Base-by-base conservation (phyloP, 2,888 invertebrate species). In the Sarcophaga subvicina region DNA sequence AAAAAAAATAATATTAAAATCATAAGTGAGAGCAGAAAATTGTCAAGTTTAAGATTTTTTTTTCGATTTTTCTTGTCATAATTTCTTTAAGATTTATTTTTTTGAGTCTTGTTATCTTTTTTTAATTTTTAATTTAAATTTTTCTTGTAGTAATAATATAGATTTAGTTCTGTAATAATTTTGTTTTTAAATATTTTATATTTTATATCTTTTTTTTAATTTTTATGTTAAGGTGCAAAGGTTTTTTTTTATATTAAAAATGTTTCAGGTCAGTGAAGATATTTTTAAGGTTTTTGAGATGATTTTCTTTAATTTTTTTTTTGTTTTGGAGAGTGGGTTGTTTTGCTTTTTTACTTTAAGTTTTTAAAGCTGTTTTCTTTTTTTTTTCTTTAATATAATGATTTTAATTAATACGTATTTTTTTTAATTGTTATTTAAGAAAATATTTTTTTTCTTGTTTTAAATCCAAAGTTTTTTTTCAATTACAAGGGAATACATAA, bases 191-290 rank as follows among this genome's bases (percentile, higher is more conserved):
- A 10, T 45, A 22, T 66, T 25, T 45, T 60, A 69, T 27, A 25
- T 60, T n/a, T 59, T 22, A 20, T 20, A 20, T 20, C 20, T 37
- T 60, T 47, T 4, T 27, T 83, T 60, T 45, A 76, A 25, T 4
- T 54, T 54, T 1, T 62, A 49, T 66, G 72, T 78, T 20, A 62
- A 78, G 37, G 78, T 83, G 78, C 83, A 78, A 59, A 64, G 47
- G 63, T 75, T 17, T 17, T 14, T 80, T 17, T 60, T 69, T 70
- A 66, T 71, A 64, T 66, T 77, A 47, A 27, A 83, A 54, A 54
- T 54, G 66, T 66, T 66, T 84, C 79, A 84, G 84, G 84, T 84
- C 80, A 84, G 84, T 84, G 84, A 80, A 71, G 84, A 75, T 84
- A 75, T 71, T 71, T 71, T 69, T 62, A 73, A 22, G 45, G 54